A percentile compares a stretch with the other conserved stretches of the same genome.
Evolutionary conservation across 2,888 invertebrate genomes (phyloP).

Genomic region (Ecliptopera silaceata): DNA sequence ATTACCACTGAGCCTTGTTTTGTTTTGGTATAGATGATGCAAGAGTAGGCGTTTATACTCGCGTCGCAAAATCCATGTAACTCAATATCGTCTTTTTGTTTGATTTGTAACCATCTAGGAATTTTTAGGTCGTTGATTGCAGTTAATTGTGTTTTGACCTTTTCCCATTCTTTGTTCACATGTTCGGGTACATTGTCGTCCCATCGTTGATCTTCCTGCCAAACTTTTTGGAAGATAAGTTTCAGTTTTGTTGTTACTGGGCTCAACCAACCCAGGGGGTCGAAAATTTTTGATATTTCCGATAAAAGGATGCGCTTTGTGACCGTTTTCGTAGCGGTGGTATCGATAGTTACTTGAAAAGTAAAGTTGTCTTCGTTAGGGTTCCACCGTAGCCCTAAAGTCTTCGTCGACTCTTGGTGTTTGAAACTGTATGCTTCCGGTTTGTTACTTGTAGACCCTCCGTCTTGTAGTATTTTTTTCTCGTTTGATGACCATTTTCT

Average conservation of each 20-base stretch:
- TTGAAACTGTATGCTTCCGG: no score
- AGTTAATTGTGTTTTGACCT: constrained; percentile 8
- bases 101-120: not conserved
- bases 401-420: not conserved
- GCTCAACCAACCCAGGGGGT: constrained; percentile 9
- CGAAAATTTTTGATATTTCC: constrained; percentile 13
- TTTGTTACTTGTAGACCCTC: no score
- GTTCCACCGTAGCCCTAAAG: constrained; percentile 9
- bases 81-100: no score
- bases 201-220: constrained; percentile 7
- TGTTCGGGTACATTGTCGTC: not conserved
- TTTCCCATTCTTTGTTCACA: constrained; percentile 16
- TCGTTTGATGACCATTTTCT: constrained; percentile 22
- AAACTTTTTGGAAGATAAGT: constrained; percentile 7
- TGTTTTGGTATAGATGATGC: no score
- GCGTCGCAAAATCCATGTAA: constrained; percentile 5
- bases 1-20: not conserved
- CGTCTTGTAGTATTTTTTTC: no score
- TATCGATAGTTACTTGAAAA: no score
- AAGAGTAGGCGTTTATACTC: not conserved
- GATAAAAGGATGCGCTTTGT: constrained; percentile 9
- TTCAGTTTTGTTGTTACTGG: constrained; percentile 12
- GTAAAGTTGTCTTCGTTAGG: no score
- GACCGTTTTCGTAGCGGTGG: not conserved
- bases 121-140: constrained; percentile 4